A percentile compares a stretch with the other conserved stretches of the same genome.
These are phyloP conservation scores for Hydrolagus colliei DNA, from an alignment of 2,797 vertebrate genomes.

Conservation along the genomic window DNA sequence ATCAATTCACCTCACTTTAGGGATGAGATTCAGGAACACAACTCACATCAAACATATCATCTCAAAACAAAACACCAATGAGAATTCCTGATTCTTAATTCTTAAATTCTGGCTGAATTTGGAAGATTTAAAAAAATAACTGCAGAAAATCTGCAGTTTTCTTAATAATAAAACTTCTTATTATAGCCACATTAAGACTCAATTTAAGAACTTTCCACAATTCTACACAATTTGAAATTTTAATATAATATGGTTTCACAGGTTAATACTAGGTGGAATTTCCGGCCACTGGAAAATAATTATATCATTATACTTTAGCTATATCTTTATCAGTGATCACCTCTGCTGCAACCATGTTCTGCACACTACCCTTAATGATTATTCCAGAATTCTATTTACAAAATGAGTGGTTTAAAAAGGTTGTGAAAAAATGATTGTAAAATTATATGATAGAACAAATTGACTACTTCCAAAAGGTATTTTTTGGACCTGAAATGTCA, in stretches of 20 bases:
- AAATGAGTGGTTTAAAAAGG: not conserved
- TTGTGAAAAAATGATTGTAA: not conserved
- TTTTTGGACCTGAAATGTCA: not conserved
- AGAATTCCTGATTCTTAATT: too few species aligned
- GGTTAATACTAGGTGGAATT: too few species aligned
- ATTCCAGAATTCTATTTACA: not conserved
- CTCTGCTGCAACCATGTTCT: not conserved
- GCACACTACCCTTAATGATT: not conserved
- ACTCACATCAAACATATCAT: not conserved
- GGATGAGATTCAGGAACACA: not conserved
- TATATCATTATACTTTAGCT: not conserved
- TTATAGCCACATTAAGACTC: too few species aligned
- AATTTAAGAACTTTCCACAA: too few species aligned
- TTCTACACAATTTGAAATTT: too few species aligned
- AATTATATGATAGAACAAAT: too few species aligned
- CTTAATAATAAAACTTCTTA: too few species aligned
- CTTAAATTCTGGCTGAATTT: too few species aligned
- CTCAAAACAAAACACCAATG: too few species aligned
- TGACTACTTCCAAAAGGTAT: not conserved
- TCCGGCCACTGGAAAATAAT: not conserved
- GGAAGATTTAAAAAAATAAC: too few species aligned
- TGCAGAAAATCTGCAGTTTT: too few species aligned
- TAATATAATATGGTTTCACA: too few species aligned
- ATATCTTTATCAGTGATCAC: not conserved
- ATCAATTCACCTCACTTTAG: not conserved